A percentile compares a stretch with the other conserved stretches of the same genome.
Conservation (phyloP, 1,140 invertebrate genomes). For the Cydia pomonella region DNA sequence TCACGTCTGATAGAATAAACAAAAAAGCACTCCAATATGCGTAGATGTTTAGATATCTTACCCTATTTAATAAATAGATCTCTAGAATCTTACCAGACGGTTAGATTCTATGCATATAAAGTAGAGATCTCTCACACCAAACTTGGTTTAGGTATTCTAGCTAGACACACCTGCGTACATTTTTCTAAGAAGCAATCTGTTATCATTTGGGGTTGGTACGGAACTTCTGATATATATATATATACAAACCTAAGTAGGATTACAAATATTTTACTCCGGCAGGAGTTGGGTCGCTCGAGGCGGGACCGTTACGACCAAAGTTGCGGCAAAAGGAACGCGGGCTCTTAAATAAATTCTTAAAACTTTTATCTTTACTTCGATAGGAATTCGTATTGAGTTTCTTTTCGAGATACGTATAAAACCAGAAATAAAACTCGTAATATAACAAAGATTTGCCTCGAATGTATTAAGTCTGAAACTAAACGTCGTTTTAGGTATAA, state of each 20-base stretch:
- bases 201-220: slow-evolving; percentile 36
- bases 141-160: not conserved
- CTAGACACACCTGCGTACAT: slow-evolving; percentile 40
- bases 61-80: too few species aligned
- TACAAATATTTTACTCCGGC: slow-evolving; percentile 15
- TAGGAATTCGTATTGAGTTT: slow-evolving; percentile 38
- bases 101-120: not conserved
- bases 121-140: not conserved
- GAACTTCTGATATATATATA: not conserved
- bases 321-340: slow-evolving; percentile 50
- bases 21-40: too few species aligned
- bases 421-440: slow-evolving; percentile 31
- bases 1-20: too few species aligned
- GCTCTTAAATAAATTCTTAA: slow-evolving; percentile 66
- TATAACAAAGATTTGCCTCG: slow-evolving; percentile 22
- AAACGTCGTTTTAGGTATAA: slow-evolving; percentile 2
- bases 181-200: slow-evolving; percentile 30
- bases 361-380: slow-evolving; percentile 68
- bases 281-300: slow-evolving; percentile 15
- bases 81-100: not conserved
- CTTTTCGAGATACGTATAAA: slow-evolving; percentile 25
- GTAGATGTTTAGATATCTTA: too few species aligned
- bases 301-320: slow-evolving; percentile 56
- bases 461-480: slow-evolving; percentile 15
- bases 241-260: slow-evolving; percentile 3